Conservation (phyloP, 1,140 invertebrate genomes). For the Brachionus asplanchnoidis region DNA sequence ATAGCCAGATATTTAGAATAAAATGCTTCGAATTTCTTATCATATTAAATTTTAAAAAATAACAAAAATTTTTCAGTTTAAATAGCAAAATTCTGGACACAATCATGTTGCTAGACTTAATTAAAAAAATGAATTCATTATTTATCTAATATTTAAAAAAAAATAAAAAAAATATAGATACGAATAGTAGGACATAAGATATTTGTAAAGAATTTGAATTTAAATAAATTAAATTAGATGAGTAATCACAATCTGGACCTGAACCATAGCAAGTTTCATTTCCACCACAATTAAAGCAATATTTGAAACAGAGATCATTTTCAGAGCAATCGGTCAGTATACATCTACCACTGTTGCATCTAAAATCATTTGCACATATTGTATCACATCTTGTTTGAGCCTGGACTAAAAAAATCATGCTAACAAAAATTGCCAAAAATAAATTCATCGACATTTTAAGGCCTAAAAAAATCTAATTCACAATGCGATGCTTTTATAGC, state of each 20-base stretch:
- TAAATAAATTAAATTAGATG: background rate
- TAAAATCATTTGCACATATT: background rate
- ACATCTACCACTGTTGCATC: background rate
- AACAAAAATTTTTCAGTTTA: background rate
- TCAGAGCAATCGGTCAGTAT: slow-evolving; percentile 16
- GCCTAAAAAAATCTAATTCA: background rate
- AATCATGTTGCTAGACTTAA: background rate
- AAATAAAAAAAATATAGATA: background rate
- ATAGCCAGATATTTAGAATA: background rate
- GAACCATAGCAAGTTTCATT: slow-evolving; percentile 31
- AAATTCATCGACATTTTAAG: background rate
- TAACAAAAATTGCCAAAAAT: background rate
- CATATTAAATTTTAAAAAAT: background rate
- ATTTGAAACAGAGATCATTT: background rate
- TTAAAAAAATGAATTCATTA: background rate
- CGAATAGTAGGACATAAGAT: background rate
- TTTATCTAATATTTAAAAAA: background rate
- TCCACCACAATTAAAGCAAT: slow-evolving; percentile 5
- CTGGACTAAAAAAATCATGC: background rate
- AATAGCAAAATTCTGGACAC: background rate
- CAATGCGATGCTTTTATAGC: background rate
- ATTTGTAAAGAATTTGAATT: slow-evolving; percentile 3
- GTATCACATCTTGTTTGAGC: slow-evolving; percentile 28
- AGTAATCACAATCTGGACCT: background rate
- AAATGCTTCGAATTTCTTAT: background rate